A percentile compares a stretch with the other conserved stretches of the same genome.
phyloP scores from a whole-genome alignment of 2,113 vertebrate genomes.

The Amia ocellicauda region DNA sequence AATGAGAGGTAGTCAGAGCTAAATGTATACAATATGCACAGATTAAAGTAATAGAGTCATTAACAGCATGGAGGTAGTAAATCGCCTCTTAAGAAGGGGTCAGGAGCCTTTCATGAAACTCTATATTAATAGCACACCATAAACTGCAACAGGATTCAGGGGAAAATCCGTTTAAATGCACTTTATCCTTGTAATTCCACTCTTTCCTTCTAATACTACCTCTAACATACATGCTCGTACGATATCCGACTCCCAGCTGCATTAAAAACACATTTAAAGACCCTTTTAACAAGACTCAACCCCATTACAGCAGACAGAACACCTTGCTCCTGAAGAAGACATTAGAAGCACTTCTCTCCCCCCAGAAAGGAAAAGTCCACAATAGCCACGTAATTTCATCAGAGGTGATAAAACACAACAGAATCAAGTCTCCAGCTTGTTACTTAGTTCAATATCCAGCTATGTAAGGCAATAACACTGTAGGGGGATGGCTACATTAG shows the following conservation, averaged over 20 bases:
- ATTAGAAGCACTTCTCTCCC: neutral
- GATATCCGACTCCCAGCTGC: neutral
- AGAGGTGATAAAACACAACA: slow-evolving; percentile 57
- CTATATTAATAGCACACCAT: neutral
- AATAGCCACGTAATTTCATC: slow-evolving; percentile 56
- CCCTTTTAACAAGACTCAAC: slow-evolving; percentile 5
- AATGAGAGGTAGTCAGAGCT: no score
- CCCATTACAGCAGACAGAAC: slow-evolving; percentile 2
- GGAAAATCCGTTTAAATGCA: neutral
- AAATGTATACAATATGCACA: neutral
- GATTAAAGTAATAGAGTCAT: neutral
- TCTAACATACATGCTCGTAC: neutral
- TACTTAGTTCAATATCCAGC: slow-evolving; percentile 56
- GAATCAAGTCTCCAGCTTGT: slow-evolving; percentile 59
- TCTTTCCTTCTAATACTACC: slow-evolving; percentile 4
- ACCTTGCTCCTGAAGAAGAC: neutral
- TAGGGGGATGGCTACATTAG: slow-evolving; percentile 47
- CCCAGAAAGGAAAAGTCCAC: slow-evolving; percentile 29
- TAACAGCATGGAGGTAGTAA: neutral
- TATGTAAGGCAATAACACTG: slow-evolving; percentile 59
- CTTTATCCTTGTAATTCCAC: neutral
- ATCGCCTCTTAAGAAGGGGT: neutral
- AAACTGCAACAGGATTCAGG: neutral
- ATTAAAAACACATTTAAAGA: slow-evolving; percentile 9
- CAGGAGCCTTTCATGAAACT: neutral